A percentile compares a stretch with the other conserved stretches of the same genome.
These are phyloP conservation scores for Halcyon senegalensis DNA, from an alignment of 2,113 vertebrate species.

Conservation along the genomic window DNA sequence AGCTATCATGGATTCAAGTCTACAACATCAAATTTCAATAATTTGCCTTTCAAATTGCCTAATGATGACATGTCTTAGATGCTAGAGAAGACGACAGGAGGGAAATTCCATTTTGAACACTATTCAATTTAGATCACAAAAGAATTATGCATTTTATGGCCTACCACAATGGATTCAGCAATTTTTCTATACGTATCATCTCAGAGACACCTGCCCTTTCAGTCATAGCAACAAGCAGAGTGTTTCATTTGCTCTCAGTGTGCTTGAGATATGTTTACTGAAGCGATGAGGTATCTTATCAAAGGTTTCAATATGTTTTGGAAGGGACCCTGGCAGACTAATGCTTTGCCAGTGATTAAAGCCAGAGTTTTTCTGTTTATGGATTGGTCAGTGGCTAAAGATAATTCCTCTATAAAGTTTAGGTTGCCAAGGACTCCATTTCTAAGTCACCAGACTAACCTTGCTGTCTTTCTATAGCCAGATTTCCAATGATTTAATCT, in stretches of 20 bases:
- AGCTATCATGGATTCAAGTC: not conserved
- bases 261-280: not conserved
- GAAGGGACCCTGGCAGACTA: not conserved
- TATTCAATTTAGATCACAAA: not conserved
- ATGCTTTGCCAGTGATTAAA: not conserved
- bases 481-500: not conserved
- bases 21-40: not conserved
- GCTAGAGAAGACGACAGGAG: not conserved
- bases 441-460: not conserved
- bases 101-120: not conserved
- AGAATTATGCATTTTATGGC: not conserved
- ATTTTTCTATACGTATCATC: not conserved
- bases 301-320: accelerated
- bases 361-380: not conserved
- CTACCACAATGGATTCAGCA: not conserved
- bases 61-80: not conserved
- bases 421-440: not conserved
- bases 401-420: not conserved
- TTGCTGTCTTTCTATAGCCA: not conserved
- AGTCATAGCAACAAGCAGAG: not conserved
- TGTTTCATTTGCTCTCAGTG: not conserved
- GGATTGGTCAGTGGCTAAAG: not conserved
- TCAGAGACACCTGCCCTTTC: not conserved
- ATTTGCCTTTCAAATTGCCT: not conserved
- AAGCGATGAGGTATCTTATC: not conserved